Conservation (phyloP, 2,888 invertebrate species). For the Acleris sparsana region DNA sequence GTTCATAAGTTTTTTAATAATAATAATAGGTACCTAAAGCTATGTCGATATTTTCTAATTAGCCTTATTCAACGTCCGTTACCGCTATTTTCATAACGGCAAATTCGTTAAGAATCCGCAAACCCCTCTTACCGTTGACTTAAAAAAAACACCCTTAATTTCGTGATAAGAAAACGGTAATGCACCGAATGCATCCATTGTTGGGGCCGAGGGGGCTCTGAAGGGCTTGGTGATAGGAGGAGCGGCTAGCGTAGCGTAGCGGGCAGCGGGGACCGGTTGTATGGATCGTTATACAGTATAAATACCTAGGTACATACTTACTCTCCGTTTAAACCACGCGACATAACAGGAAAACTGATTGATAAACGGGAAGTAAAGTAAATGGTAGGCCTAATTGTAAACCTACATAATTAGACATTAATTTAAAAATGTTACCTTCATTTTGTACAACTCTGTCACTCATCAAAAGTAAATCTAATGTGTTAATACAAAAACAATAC, state of each 20-base stretch:
- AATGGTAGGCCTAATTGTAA: too few species aligned
- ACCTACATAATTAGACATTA: too few species aligned
- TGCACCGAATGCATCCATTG: constrained; percentile 40
- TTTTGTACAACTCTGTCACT: too few species aligned
- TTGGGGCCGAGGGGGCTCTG: constrained; percentile 17
- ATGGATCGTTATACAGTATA: background rate
- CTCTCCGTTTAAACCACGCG: background rate
- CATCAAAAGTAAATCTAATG: too few species aligned
- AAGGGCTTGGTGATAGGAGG: constrained; percentile 12
- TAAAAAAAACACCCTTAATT: constrained; percentile 35
- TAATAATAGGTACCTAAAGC: too few species aligned
- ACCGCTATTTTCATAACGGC: constrained; percentile 24
- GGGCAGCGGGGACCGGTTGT: background rate
- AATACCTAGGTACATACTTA: background rate
- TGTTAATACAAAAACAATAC: background rate
- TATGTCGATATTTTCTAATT: background rate
- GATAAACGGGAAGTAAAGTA: too few species aligned
- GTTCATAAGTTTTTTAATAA: background rate
- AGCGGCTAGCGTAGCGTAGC: constrained; percentile 17
- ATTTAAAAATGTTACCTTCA: too few species aligned
- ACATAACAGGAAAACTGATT: background rate
- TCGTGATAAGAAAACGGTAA: constrained; percentile 40
- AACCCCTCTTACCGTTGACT: constrained; percentile 34
- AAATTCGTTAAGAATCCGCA: constrained; percentile 27
- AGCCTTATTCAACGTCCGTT: constrained; percentile 19